Base-by-base conservation (phyloP, 2,888 invertebrate species). In the Ametastegia equiseti region DNA sequence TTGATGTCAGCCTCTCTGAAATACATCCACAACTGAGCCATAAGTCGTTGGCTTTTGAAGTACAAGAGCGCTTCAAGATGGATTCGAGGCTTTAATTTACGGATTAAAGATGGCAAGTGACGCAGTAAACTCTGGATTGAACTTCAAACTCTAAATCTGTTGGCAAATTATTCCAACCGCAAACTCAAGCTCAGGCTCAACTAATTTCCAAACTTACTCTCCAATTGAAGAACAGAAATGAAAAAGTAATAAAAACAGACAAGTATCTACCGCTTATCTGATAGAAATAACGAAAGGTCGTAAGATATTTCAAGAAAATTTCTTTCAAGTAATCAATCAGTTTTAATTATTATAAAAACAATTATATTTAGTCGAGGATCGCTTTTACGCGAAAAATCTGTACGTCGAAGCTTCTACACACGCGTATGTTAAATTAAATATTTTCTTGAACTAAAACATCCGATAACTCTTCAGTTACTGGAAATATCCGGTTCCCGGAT, bases 1-100 rank as follows among this genome's bases (percentile, higher is more conserved):
- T 42, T 6, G 5, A 5, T 42, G 5, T 42, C 42, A 42, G 42
- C 60, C 30, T 60, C 60, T 30, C 15, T 30, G 9, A 42, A 54
- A 5, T 39, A 11, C 65, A 19, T 27, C 11, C 7, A 67, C 19
- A 39, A 67, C 39, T 67, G 60, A 60, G 30, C 39, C 19, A 67
- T 67, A 7, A 67, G 36, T 39, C n/a, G 19, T 67, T 13, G 39
- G 65, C 65, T 67, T 39, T 39, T 67, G 36, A 67, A 39, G 39
- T 67, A 39, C 19, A 39, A 67, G 65, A n/a, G 36, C n/a, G 11
- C 39, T 67, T 39, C 9, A 33, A 39, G 19, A 39, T 39, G 19
- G 39, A 67, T 67, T 67, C 36, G 19, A 67, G 39, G 39, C 36
- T 39, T 36, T 67, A 15, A 67, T 67, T 67, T 39, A 67, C 19